phyloP scores from a whole-genome alignment of 35 echinoderm and acorn worm genomes.

The Stichopus chloronotus region DNA sequence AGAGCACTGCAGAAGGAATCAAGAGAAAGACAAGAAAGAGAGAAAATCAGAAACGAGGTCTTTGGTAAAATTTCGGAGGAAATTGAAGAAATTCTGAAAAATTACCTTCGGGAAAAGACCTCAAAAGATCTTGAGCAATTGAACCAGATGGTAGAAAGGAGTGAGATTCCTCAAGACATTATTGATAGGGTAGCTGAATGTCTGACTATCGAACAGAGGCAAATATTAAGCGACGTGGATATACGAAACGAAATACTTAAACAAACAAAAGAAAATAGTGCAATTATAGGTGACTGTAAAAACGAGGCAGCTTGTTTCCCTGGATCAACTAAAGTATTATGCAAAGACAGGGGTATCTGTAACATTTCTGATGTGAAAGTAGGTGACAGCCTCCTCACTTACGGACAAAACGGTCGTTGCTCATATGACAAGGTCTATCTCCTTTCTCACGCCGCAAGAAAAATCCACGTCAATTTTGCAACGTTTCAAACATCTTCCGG shows the following conservation, averaged over 20 bases:
- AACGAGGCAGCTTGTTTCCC: not conserved
- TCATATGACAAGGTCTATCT: constrained; percentile 22
- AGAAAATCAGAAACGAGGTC: not conserved
- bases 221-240: not conserved
- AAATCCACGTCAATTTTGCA: not conserved
- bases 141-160: not conserved
- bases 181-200: not conserved
- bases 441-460: not conserved
- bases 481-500: not conserved
- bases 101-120: not conserved
- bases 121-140: not conserved
- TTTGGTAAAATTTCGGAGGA: not conserved
- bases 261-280: not conserved
- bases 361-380: not conserved
- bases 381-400: not conserved
- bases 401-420: not conserved
- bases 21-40: not conserved
- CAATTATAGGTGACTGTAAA: not conserved
- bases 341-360: not conserved
- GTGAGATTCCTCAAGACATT: not conserved
- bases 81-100: not conserved
- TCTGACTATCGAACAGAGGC: not conserved
- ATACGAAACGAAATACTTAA: not conserved
- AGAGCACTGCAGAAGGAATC: not conserved
- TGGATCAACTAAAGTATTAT: not conserved